These are phyloP conservation scores for Automeris io DNA, from an alignment of 2,888 invertebrate genomes.

Conservation along the genomic window DNA sequence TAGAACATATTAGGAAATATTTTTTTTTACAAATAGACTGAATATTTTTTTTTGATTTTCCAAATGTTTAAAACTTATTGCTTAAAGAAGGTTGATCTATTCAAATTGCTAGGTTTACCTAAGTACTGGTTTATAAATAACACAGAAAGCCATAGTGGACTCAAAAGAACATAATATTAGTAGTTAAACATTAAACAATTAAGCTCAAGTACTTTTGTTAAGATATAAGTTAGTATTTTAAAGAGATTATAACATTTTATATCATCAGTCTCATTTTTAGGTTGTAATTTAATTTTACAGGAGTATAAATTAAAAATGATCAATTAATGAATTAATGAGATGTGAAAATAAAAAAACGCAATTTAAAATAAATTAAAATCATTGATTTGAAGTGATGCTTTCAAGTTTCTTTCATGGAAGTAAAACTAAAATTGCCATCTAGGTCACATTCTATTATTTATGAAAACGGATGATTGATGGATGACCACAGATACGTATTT, in stretches of 20 bases:
- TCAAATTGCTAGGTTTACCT: too few species aligned
- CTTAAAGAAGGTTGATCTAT: too few species aligned
- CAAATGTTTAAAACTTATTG: too few species aligned
- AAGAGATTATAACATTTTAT: constrained; percentile 19
- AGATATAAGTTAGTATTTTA: constrained; percentile 48
- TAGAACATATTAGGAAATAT: too few species aligned
- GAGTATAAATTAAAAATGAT: constrained; percentile 28
- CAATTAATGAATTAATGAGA: constrained; percentile 33
- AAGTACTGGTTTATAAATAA: constrained; percentile 33
- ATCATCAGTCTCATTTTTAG: background rate
- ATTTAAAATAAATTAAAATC: constrained; percentile 22
- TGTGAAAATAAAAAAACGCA: constrained; percentile 27
- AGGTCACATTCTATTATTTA: constrained; percentile 31
- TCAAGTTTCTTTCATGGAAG: constrained; percentile 32
- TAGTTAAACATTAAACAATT: constrained; percentile 8
- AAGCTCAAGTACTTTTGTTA: constrained; percentile 42
- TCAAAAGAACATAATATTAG: background rate
- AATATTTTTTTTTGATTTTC: too few species aligned
- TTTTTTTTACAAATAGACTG: too few species aligned
- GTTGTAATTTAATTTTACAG: constrained; percentile 19
- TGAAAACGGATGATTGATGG: constrained; percentile 37
- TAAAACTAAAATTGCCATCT: constrained; percentile 37
- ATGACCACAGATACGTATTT: constrained; percentile 1
- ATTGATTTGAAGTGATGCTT: constrained; percentile 61
- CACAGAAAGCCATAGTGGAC: constrained; percentile 1